A percentile compares a stretch with the other conserved stretches of the same genome.
phyloP scores from a whole-genome alignment of 2,888 invertebrate species.

The Drosophila mimica region DNA sequence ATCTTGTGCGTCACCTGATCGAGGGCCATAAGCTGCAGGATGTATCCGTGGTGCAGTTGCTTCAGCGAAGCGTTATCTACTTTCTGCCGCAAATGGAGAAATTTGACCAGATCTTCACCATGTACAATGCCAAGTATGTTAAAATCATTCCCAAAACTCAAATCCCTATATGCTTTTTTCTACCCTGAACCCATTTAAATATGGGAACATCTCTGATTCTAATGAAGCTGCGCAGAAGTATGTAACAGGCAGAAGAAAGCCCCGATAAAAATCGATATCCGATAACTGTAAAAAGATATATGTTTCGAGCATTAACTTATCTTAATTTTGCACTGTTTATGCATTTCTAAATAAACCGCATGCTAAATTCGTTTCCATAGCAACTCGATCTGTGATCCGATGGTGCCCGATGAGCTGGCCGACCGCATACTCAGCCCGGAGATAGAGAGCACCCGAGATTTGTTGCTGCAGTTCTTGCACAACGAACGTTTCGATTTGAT shows the following conservation, averaged over 20 bases:
- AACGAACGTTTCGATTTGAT: constrained; percentile 90
- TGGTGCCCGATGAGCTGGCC: constrained; percentile 87
- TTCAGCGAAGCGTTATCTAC: constrained; percentile 91
- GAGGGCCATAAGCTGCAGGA: constrained; percentile 90
- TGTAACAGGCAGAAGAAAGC: neutral
- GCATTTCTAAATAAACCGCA: neutral
- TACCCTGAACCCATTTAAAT: neutral
- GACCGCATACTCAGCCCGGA: constrained; percentile 87
- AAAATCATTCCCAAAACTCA: neutral
- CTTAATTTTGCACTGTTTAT: neutral
- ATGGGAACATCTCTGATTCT: neutral
- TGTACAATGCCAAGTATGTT: constrained; percentile 81
- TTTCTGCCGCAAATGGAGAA: constrained; percentile 88
- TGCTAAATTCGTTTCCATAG: constrained; percentile 49
- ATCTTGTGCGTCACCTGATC: constrained; percentile 92
- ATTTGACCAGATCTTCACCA: constrained; percentile 72
- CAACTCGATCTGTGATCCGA: constrained; percentile 83
- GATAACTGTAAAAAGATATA: too few relatives aligned
- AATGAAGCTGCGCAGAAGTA: neutral
- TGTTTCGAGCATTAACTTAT: too few relatives aligned
- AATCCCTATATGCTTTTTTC: neutral
- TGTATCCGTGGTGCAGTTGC: constrained; percentile 87
- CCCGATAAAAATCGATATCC: too few relatives aligned
- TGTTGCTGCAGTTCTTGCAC: constrained; percentile 88
- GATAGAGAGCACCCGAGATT: constrained; percentile 71